Conservation (phyloP, 2,888 invertebrate species). For the Eucriotettix oculatus region DNA sequence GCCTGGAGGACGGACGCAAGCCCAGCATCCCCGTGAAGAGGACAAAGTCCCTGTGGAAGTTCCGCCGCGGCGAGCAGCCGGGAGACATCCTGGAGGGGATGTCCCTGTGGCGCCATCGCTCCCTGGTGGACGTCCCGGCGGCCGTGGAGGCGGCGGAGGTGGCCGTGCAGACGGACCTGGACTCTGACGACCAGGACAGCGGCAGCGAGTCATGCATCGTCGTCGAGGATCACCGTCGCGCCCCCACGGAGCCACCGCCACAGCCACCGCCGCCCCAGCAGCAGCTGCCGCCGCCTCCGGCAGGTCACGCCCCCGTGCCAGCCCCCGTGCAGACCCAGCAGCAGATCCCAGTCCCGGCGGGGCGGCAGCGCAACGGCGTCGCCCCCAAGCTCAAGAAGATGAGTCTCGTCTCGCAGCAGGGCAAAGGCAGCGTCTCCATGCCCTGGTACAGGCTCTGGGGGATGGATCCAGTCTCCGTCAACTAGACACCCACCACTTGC, state of each 20-base stretch:
- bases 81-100: slow-evolving; percentile 66
- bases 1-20: slow-evolving; percentile 30
- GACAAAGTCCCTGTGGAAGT: slow-evolving; percentile 76
- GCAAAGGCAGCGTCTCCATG: slow-evolving; percentile 39
- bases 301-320: background rate
- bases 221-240: slow-evolving; percentile 49
- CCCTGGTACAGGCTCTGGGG: slow-evolving; percentile 85
- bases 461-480: slow-evolving; percentile 39
- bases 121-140: slow-evolving; percentile 54
- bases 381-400: slow-evolving; percentile 19
- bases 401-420: slow-evolving; percentile 18
- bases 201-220: slow-evolving; percentile 51
- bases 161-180: slow-evolving; percentile 9
- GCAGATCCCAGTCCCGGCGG: too few relatives aligned
- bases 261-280: background rate
- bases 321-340: too few relatives aligned
- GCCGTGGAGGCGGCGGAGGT: slow-evolving; percentile 14
- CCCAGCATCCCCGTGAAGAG: slow-evolving; percentile 38
- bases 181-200: slow-evolving; percentile 26
- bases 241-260: background rate
- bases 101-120: slow-evolving; percentile 74
- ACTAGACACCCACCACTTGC: background rate
- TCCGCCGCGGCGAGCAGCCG: slow-evolving; percentile 41
- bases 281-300: background rate
- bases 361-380: slow-evolving; percentile 13